Evolutionary conservation across 2,888 invertebrate species (phyloP).

Genomic region (Cistogaster globosa): DNA sequence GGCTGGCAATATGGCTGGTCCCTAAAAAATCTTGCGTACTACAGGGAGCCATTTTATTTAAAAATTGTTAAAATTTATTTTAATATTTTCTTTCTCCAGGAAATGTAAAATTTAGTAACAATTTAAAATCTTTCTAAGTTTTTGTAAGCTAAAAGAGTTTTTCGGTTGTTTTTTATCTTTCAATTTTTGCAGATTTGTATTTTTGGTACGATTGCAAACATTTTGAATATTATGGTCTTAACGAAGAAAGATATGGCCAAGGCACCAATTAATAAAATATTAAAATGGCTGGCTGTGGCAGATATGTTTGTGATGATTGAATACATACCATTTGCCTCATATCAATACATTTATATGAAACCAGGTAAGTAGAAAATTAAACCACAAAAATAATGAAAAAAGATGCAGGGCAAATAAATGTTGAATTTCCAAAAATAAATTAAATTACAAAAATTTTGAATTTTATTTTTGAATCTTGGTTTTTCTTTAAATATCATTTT

Average conservation of each 20-base stretch:
- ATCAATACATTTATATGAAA: conserved; percentile 86
- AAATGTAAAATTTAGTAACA: too few species aligned
- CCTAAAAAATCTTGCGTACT: too few species aligned
- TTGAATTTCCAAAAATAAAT: too few species aligned
- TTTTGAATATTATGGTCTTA: conserved; percentile 93
- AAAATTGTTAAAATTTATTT: too few species aligned
- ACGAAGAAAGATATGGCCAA: conserved; percentile 91
- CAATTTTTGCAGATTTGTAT: conserved; percentile 87
- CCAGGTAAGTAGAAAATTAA: conserved; percentile 83
- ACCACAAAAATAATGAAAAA: neutral
- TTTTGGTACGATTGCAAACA: conserved; percentile 93
- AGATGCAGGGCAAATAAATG: too few species aligned
- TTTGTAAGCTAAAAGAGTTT: neutral
- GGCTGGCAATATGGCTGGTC: too few species aligned
- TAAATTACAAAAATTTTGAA: too few species aligned
- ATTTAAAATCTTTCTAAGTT: neutral
- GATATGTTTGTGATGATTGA: conserved; percentile 96
- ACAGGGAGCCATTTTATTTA: too few species aligned
- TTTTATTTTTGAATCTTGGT: too few species aligned
- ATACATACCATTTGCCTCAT: conserved; percentile 89
- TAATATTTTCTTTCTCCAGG: too few species aligned
- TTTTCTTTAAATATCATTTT: too few species aligned
- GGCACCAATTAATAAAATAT: conserved; percentile 93
- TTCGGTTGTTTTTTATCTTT: neutral
- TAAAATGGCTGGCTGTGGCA: conserved; percentile 92